Evolutionary conservation across 1,140 invertebrate genomes (phyloP).

Genomic region (Drosophila lacertosa): DNA sequence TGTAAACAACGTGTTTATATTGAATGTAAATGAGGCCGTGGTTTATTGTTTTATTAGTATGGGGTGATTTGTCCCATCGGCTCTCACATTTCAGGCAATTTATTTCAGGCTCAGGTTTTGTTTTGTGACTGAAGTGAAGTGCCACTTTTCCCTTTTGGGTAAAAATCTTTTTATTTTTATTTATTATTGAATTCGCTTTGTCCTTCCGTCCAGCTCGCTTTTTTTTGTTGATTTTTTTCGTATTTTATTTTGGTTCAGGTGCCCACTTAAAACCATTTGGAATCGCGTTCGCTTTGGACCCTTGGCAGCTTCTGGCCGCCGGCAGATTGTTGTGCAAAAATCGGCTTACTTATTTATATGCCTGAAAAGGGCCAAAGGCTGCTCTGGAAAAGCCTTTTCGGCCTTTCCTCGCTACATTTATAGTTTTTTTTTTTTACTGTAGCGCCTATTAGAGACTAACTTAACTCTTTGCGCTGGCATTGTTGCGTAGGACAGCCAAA

Average conservation of each 20-base stretch:
- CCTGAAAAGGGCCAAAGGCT: constrained; percentile 29
- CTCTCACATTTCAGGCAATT: constrained; percentile 51
- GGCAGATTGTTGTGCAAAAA: constrained; percentile 51
- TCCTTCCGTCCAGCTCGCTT: constrained; percentile 38
- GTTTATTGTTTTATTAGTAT: constrained; percentile 53
- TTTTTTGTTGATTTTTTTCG: constrained; percentile 57
- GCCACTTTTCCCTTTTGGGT: constrained; percentile 53
- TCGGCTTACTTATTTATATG: constrained; percentile 78
- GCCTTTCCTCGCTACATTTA: constrained; percentile 19
- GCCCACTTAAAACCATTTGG: constrained; percentile 58
- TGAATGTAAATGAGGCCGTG: constrained; percentile 36
- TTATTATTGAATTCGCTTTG: constrained; percentile 68
- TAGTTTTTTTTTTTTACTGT: constrained; percentile 11
- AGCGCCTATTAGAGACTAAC: constrained; percentile 59
- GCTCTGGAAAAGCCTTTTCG: constrained; percentile 47
- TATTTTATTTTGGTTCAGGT: constrained; percentile 39
- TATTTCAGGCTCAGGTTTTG: constrained; percentile 31
- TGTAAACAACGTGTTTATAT: not conserved
- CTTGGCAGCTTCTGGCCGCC: constrained; percentile 37
- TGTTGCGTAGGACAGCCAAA: constrained; percentile 31
- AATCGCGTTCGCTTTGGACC: constrained; percentile 30
- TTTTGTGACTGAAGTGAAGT: constrained; percentile 55
- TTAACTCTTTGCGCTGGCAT: constrained; percentile 63
- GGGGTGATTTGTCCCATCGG: constrained; percentile 12
- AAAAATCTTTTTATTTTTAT: constrained; percentile 59